Base-by-base conservation (phyloP, 53 echinoderm and acorn worm species). In the Hippasteria phrygiana region DNA sequence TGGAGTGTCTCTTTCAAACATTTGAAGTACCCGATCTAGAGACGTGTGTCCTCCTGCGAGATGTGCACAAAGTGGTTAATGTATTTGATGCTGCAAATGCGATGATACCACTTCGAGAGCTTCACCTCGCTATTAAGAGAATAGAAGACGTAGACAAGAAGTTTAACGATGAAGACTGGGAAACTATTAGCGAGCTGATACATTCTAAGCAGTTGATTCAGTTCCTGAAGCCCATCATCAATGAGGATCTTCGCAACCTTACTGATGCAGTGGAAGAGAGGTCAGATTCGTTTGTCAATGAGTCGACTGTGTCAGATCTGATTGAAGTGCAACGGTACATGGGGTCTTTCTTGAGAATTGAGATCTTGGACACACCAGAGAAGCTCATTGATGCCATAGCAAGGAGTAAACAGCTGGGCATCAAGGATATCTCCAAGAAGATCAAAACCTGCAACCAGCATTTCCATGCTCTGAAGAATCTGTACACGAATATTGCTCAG, bases 201-300 rank as follows among this genome's bases (percentile, higher is more conserved):
- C 47, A 71, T 29, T 90, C 84, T 0, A 17, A 90, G 35, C 71
- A 84, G 17, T 73, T 90, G 13, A 82, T 90, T 36, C 51, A 71
- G 54, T 90, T 90, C 50, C 64, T 90, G 80, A 73, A 72, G 26
- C 55, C 90, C 17, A 54, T 90, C 43, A 71, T 90, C 29, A 64
- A 90, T 74, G 90, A 90, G 10, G 90, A 90, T 47, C 81, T 90
- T 14, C 73, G 90, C 28, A 90, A 90, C 36, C 90, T 90, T 32
- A 90, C 81, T 14, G 90, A 90, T 62, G 90, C 90, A 18, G 90
- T 90, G 38, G 90, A 90, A 55, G 90, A 90, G 42, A 71, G 83
- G 45, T 90, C 90, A 31, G 90, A 84, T 80, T 81, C 80, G 13
- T 81, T 80, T 8, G 84, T 90, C 46, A 74, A 48, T 27, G 90